Evolutionary conservation across 2,113 vertebrate genomes (phyloP).

Genomic region (Macroglossus sobrinus): DNA sequence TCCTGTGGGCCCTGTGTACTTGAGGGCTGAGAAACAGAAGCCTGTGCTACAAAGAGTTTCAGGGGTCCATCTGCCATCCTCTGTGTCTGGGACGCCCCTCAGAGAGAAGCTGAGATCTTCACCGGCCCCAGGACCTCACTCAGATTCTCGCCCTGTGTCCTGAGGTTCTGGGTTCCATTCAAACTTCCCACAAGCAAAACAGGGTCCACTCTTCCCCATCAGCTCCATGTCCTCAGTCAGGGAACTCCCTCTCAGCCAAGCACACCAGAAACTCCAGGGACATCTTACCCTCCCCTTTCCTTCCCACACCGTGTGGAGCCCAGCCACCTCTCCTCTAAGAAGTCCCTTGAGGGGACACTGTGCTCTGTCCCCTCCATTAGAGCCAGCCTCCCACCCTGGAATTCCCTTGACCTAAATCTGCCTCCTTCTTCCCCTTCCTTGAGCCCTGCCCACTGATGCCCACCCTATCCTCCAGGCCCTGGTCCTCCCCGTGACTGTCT

Average conservation of each 20-base stretch:
- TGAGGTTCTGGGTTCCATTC: neutral
- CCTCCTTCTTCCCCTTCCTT: neutral
- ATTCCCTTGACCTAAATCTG: neutral
- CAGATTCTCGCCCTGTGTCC: neutral
- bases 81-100: neutral
- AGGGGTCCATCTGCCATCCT: neutral
- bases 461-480: neutral
- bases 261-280: neutral
- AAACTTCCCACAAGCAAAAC: neutral
- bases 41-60: too few relatives aligned
- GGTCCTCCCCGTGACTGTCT: neutral
- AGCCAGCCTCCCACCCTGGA: neutral
- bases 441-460: rapidly evolving
- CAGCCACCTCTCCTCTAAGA: neutral
- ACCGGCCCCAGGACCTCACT: neutral
- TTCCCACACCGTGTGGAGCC: neutral
- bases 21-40: neutral
- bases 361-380: neutral
- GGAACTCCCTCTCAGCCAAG: neutral
- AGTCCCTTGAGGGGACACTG: neutral
- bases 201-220: neutral
- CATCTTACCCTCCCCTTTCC: neutral
- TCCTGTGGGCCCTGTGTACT: rapidly evolving
- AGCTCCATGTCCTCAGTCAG: neutral
- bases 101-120: neutral